Base-by-base conservation (phyloP, 2,888 invertebrate species). In the Copidosoma aretas region DNA sequence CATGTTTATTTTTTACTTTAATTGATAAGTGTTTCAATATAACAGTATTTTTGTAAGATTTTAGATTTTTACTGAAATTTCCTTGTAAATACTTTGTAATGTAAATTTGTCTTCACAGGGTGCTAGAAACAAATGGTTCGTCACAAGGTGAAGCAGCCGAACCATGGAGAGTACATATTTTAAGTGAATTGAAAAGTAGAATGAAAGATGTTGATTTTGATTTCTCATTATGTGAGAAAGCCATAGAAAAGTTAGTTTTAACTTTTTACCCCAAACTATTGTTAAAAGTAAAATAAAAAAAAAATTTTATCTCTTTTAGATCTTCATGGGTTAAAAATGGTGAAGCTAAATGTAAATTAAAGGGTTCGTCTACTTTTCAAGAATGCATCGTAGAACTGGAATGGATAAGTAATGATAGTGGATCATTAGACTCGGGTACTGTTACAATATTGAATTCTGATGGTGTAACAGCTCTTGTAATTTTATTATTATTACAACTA, bases 241-340 rank as follows among this genome's bases (percentile, higher is more conserved):
- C 94, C 32, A 88, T 94, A 62, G 94, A 94, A 84, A 91, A 91
- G 78, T 84, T 73, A 77, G 81, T 64, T n/a, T n/a, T n/a, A 64
- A 54, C n/a, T 61, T 51, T 49, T 52, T 17, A 53, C 53, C 10
- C 3, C 49, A 3, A 19, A 17, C 2, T n/a, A 17, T 22, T 43
- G 52, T 59, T 56, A 49, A 25, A 58, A 51, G 1, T 5, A 52
- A 43, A 58, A 60, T n/a, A n/a, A n/a, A n/a, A n/a, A n/a, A n/a
- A n/a, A n/a, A n/a, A 46, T 59, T 43, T 70, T 62, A 41, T 41
- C 14, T 46, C 64, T 15, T 63, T 10, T 22, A 84, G 85, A 76
- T 91, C 91, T 24, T 94, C 94, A 0, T 95, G 95, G 94, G 89
- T 93, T 0, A 92, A 94, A 78, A 91, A 91, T 69, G 93, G 93